These are phyloP conservation scores for Rhinolophus sinicus DNA, from an alignment of 2,113 vertebrate species.

Conservation along the genomic window DNA sequence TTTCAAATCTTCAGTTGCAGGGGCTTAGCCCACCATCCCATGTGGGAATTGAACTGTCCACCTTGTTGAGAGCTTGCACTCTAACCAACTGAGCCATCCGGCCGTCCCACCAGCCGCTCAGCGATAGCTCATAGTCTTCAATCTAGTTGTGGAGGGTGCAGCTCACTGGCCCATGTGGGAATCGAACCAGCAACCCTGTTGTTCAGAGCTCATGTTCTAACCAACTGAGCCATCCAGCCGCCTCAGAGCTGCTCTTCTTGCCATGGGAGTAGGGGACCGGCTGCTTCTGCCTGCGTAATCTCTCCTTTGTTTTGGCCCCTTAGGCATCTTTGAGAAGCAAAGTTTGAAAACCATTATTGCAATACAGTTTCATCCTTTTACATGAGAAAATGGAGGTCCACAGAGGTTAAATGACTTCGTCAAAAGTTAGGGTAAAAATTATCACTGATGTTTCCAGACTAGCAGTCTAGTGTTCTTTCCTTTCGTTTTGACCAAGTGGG, in stretches of 20 bases:
- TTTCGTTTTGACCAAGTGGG: background rate
- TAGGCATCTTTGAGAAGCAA: background rate
- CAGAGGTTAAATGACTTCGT: conserved; percentile 14
- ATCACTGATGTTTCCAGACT: background rate
- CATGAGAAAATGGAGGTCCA: conserved; percentile 24
- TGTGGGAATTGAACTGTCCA: too few relatives aligned
- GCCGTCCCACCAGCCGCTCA: too few relatives aligned
- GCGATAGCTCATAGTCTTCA: too few relatives aligned
- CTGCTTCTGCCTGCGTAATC: background rate
- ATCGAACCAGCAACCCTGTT: too few relatives aligned
- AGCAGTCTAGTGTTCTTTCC: background rate
- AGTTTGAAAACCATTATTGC: background rate
- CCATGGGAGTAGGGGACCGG: background rate
- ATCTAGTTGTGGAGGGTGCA: too few relatives aligned
- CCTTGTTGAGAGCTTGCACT: too few relatives aligned
- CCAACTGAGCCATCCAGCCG: too few relatives aligned
- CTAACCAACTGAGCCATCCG: too few relatives aligned
- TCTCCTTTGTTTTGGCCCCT: background rate
- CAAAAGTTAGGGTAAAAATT: conserved; percentile 28
- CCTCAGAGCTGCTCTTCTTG: background rate
- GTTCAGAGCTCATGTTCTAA: too few relatives aligned
- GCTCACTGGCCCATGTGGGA: too few relatives aligned
- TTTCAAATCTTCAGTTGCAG: too few relatives aligned
- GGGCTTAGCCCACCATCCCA: too few relatives aligned
- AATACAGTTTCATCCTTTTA: background rate